A percentile compares a stretch with the other conserved stretches of the same genome.
These are phyloP conservation scores for Neoitamus cyanurus DNA, from an alignment of 2,888 invertebrate genomes.

Conservation along the genomic window DNA sequence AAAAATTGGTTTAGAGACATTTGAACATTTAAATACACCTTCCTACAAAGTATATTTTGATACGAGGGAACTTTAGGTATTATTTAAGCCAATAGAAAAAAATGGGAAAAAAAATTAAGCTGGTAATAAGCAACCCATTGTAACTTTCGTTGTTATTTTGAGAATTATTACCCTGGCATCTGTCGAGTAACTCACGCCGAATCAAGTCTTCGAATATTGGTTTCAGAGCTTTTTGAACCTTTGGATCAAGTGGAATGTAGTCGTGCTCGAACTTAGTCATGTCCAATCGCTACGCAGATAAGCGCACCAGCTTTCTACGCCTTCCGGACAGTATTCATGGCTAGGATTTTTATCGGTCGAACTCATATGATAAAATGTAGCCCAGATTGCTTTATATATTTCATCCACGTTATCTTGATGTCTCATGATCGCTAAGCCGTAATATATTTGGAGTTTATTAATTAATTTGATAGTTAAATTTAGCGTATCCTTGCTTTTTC, in stretches of 20 bases:
- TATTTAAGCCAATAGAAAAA: too few relatives aligned
- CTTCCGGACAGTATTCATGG: constrained; percentile 50
- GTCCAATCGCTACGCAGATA: constrained; percentile 10
- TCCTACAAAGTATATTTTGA: too few relatives aligned
- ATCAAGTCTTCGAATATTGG: constrained; percentile 9
- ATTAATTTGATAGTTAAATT: constrained; percentile 54
- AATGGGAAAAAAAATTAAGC: too few relatives aligned
- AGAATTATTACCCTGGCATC: constrained; percentile 13
- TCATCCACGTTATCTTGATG: constrained; percentile 54
- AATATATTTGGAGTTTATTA: constrained; percentile 55
- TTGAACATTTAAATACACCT: too few relatives aligned
- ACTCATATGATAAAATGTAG: too few relatives aligned
- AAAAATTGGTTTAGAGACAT: too few relatives aligned
- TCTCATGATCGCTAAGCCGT: constrained; percentile 56
- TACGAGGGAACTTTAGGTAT: too few relatives aligned
- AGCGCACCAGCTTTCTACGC: constrained; percentile 53
- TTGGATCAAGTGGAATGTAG: not conserved
- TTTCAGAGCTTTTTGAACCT: not conserved
- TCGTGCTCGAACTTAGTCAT: constrained; percentile 7
- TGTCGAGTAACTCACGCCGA: not conserved
- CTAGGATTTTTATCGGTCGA: constrained; percentile 51
- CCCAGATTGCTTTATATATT: constrained; percentile 54
- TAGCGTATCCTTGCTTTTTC: constrained; percentile 36
- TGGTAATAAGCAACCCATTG: constrained; percentile 42
- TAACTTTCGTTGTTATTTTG: constrained; percentile 37